phyloP scores from a whole-genome alignment of 2,797 vertebrate genomes.

The Typhlichthys eigenmanni region DNA sequence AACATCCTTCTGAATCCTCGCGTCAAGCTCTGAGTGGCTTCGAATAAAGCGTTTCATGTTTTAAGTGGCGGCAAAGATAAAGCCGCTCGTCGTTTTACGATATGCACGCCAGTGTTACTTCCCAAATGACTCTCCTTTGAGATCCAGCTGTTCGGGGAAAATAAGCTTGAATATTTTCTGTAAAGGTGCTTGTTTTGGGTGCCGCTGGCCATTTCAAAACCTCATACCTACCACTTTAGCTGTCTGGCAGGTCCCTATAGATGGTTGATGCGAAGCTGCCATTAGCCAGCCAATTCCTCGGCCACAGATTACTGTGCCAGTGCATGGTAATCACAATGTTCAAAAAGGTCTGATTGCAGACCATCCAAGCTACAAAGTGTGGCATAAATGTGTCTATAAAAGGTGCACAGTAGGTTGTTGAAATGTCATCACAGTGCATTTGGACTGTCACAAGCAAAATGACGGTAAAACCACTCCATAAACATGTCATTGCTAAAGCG shows the following conservation, averaged over 20 bases:
- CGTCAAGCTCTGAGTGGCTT: constrained; percentile 36
- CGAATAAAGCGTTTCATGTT: constrained; percentile 55
- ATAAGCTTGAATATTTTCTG: constrained; percentile 60
- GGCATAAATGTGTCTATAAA: constrained; percentile 68
- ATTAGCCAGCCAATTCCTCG: constrained; percentile 71
- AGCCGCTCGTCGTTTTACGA: constrained; percentile 49
- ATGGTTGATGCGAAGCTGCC: constrained; percentile 68
- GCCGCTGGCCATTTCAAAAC: constrained; percentile 70
- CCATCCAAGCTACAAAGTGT: constrained; percentile 70
- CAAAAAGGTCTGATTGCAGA: constrained; percentile 73
- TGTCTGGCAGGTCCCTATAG: constrained; percentile 72
- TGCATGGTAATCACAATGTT: constrained; percentile 71
- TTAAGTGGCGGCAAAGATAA: constrained; percentile 68
- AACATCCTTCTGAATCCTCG: constrained; percentile 37
- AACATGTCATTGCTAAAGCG: constrained; percentile 66
- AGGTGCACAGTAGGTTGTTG: constrained; percentile 63
- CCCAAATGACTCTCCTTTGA: constrained; percentile 5
- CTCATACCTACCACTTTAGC: constrained; percentile 73
- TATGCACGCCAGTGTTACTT: constrained; percentile 29
- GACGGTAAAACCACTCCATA: constrained; percentile 57
- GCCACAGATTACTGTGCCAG: constrained; percentile 70
- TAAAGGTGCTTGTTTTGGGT: constrained; percentile 64
- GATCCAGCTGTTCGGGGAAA: constrained; percentile 19
- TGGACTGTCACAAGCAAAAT: constrained; percentile 68
- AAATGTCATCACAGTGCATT: constrained; percentile 74